phyloP scores from a whole-genome alignment of 2,888 invertebrate genomes.

The Erannis defoliaria region DNA sequence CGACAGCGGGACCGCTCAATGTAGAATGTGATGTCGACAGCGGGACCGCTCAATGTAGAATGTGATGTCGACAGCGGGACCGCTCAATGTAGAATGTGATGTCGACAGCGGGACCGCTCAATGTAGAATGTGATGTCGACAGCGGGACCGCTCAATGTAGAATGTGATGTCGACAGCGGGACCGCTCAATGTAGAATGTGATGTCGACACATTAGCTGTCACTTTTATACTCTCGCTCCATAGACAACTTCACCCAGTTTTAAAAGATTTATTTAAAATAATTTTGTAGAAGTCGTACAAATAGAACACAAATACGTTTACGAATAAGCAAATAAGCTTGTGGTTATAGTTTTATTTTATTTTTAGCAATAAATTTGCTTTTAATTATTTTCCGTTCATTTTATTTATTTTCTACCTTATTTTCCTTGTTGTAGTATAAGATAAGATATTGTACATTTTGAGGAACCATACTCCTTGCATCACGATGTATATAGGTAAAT shows the following conservation, averaged over 20 bases:
- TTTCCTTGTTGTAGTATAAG: conserved; percentile 60
- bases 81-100: conserved; percentile 71
- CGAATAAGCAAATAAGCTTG: conserved; percentile 76
- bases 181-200: conserved; percentile 71
- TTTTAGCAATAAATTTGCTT: conserved; percentile 87
- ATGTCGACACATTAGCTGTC: conserved; percentile 54
- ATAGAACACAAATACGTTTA: conserved; percentile 69
- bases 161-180: conserved; percentile 69
- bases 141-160: conserved; percentile 71
- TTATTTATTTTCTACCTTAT: conserved; percentile 69
- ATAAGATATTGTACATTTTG: conserved; percentile 73
- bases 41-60: conserved; percentile 69
- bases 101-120: conserved; percentile 76
- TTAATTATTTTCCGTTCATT: conserved; percentile 79
- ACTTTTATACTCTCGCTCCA: conserved; percentile 51
- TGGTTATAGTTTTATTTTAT: conserved; percentile 84
- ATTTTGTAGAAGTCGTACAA: conserved; percentile 81
- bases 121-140: conserved; percentile 63
- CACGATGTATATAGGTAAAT: conserved; percentile 71
- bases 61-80: conserved; percentile 72
- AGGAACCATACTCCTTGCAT: conserved; percentile 87
- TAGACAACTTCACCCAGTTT: conserved; percentile 43
- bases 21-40: conserved; percentile 61
- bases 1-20: conserved; percentile 70
- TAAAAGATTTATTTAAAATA: conserved; percentile 64